Base-by-base conservation (phyloP, 2,113 vertebrate genomes). In the Ciconia maguari region DNA sequence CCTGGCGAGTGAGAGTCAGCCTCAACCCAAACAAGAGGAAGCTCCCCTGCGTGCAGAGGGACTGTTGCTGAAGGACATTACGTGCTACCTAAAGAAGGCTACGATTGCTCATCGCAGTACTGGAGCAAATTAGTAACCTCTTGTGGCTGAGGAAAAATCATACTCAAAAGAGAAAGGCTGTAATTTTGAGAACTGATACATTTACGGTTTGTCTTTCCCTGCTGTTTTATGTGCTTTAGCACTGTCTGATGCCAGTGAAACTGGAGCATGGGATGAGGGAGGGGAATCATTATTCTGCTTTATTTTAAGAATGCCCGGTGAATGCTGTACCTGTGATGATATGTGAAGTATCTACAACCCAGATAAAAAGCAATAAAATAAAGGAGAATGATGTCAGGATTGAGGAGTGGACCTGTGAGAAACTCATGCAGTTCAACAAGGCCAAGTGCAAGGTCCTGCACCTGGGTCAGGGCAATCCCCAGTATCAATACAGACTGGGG, bases 41-140 rank as follows among this genome's bases (percentile, higher is more conserved):
- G 52, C 49, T 94, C 77, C 57, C 34, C 57, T 82, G 69, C 0
- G 0, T 78, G 69, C 65, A 82, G 60, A 70, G 38, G 30, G 38
- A 32, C 60, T 79, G 6, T 42, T 64, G 44, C 32, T 89, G 83
- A 70, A 80, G 94, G 48, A 80, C 75, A 36, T 44, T 69, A 42
- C 3, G 13, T 92, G 76, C 72, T 96, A 84, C 60, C 38, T 93
- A 38, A 75, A 84, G 60, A 55, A 58, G 16, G 32, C 72, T 89
- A 36, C 26, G 42, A 25, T 51, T 92, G 72, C 72, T 92, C 72
- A 62, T 42, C 1, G 6, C 49, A 60, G n/a, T 42, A 58, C 21
- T 41, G 72, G 60, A 89, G 52, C 10, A 84, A 96, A 92, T 87
- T 91, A 94, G 25, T 78, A 89, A 91, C 32, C 68, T 87, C 77